Base-by-base conservation (phyloP, 2,888 invertebrate genomes). In the Argyresthia albistria region DNA sequence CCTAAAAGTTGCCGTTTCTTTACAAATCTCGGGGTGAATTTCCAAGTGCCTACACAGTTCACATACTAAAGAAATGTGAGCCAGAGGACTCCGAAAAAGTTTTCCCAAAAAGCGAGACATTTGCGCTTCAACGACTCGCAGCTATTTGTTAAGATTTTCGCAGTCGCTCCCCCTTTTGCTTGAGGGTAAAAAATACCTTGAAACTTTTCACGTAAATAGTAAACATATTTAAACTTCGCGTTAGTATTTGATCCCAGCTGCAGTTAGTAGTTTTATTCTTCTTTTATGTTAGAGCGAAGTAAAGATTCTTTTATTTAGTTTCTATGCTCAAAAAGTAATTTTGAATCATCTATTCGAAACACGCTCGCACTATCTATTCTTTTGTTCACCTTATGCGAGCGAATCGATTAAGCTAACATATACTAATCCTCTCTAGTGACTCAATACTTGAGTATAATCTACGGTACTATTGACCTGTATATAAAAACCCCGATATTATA, bases 191-290 rank as follows among this genome's bases (percentile, higher is more conserved):
- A 64, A 58, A 60, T 58, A 70, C 59, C 62, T 60, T 63, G 63
- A 64, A 72, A 76, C 74, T 64, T 76, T 74, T 67, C 65, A 61
- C 72, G 73, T 69, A 76, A 76, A 72, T 62, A 63, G 60, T 65
- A 66, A 67, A 70, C 60, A 62, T 73, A 74, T 76, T 74, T 73
- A 73, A 71, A 69, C 67, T 69, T 66, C 57, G 63, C 57, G 63
- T 48, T 36, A 36, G 37, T 48, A 48, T 48, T 48, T 12, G 48
- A 36, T 48, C 39, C 36, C 25, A 25, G 25, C 25, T 25, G 25
- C 25, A 25, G 25, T 25, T 25, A 4, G 25, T 25, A 25, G 25
- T 25, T 25, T 25, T 25, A 25, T 25, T 25, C 25, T 25, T 25
- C 25, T 25, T 25, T 25, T 25, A 25, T 25, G 2, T 25, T 2